Percentiles rank a stretch among this genome's conserved stretches.
Evolutionary conservation across 2,113 vertebrate genomes (phyloP).

Genomic region (Ramphastos sulfuratus): DNA sequence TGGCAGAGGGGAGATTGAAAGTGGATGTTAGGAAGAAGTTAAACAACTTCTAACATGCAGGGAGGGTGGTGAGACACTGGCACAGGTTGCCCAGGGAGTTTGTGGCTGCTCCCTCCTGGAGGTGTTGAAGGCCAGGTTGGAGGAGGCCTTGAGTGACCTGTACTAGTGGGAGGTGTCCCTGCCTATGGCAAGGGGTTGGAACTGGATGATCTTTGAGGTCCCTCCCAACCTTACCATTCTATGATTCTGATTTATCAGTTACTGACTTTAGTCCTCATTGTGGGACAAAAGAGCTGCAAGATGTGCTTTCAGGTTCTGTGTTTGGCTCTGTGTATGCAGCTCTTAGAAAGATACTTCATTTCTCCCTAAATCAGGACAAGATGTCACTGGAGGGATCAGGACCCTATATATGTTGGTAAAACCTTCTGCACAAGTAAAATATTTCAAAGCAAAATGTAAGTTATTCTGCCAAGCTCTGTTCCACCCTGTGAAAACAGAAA

Average conservation of each 20-base stretch:
- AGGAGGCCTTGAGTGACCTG: no score
- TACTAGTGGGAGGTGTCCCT: no score
- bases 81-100: no score
- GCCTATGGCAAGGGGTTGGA: no score
- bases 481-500: not conserved
- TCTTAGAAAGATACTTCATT: not conserved
- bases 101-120: no score
- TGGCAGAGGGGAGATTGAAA: no score
- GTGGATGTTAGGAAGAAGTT: no score
- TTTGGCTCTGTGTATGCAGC: not conserved
- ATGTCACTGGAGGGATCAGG: not conserved
- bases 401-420: not conserved
- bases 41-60: no score
- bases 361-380: not conserved
- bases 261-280: not conserved
- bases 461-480: constrained; percentile 1
- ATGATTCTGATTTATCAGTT: not conserved
- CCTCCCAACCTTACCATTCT: no score
- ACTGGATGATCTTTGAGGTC: no score
- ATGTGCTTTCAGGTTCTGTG: not conserved
- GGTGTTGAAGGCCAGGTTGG: no score
- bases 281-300: not conserved
- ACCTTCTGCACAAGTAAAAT: not conserved
- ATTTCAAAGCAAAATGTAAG: constrained; percentile 18
- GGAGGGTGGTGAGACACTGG: no score